Percentiles rank a stretch among this genome's conserved stretches.
Evolutionary conservation across 2,888 invertebrate genomes (phyloP).

Genomic region (Rhyacophila evoluta): DNA sequence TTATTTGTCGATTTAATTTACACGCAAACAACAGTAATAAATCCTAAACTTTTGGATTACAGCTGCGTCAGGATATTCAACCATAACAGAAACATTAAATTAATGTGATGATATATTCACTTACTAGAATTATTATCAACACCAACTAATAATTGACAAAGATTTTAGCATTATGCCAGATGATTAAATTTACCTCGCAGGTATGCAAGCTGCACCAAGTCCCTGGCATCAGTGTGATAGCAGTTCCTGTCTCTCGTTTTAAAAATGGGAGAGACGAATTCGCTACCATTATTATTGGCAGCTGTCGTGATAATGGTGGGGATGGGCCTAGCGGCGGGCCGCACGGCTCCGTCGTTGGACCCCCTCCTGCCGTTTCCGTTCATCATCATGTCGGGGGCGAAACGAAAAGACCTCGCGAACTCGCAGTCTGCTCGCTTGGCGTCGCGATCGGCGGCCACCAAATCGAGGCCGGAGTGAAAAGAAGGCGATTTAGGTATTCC

Average conservation of each 20-base stretch:
- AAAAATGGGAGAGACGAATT: not conserved
- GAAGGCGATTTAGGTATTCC: constrained; percentile 90
- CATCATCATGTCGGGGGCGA: constrained; percentile 58
- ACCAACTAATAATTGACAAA: too few relatives aligned
- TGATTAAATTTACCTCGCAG: constrained; percentile 69
- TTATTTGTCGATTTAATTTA: too few relatives aligned
- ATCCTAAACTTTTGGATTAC: too few relatives aligned
- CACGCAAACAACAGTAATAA: too few relatives aligned
- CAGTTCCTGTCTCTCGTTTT: constrained; percentile 52
- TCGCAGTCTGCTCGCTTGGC: constrained; percentile 65
- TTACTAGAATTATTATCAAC: too few relatives aligned
- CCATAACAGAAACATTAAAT: too few relatives aligned
- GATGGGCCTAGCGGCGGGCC: constrained; percentile 60
- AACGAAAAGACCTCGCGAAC: constrained; percentile 68
- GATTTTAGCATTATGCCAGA: too few relatives aligned
- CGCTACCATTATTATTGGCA: constrained; percentile 56
- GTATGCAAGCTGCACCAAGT: constrained; percentile 67
- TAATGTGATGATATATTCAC: too few relatives aligned
- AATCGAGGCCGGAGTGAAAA: constrained; percentile 87
- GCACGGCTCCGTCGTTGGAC: constrained; percentile 57
- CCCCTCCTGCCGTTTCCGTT: constrained; percentile 56
- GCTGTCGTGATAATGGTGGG: constrained; percentile 53
- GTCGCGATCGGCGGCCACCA: constrained; percentile 75
- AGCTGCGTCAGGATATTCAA: too few relatives aligned
- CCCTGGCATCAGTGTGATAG: constrained; percentile 56